These are phyloP conservation scores for Tragelaphus eurycerus DNA, from an alignment of 2,797 vertebrate species.

Conservation along the genomic window DNA sequence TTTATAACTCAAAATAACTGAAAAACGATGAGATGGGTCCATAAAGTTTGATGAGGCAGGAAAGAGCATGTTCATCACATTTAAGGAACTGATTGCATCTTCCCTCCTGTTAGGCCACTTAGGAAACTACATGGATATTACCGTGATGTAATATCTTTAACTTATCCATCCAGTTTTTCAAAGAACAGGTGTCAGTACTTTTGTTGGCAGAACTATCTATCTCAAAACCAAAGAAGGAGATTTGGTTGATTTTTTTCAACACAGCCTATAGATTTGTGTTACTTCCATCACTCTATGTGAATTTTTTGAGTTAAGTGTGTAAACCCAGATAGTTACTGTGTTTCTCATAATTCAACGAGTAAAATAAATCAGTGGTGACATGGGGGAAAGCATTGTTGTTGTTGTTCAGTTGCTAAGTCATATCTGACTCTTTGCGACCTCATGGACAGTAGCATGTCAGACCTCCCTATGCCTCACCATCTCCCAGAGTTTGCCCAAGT, in stretches of 20 bases:
- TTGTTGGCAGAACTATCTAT: background rate
- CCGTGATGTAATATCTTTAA: background rate
- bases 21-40: background rate
- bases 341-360: background rate
- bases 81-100: background rate
- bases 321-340: background rate
- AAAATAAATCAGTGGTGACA: background rate
- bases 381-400: fast-evolving
- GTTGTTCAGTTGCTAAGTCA: background rate
- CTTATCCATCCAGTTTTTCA: background rate
- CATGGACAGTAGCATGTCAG: background rate
- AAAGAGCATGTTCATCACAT: background rate
- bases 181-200: background rate
- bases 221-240: background rate
- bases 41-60: background rate
- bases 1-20: background rate
- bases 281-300: background rate
- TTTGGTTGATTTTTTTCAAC: background rate
- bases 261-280: background rate
- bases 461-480: background rate
- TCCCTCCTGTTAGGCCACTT: background rate
- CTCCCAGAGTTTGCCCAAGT: background rate
- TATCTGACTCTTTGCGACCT: background rate
- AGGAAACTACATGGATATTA: background rate
- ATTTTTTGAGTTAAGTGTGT: background rate